Percentiles rank a stretch among this genome's conserved stretches.
Evolutionary conservation across 1,140 invertebrate genomes (phyloP).

Genomic region (Drosophila orena): DNA sequence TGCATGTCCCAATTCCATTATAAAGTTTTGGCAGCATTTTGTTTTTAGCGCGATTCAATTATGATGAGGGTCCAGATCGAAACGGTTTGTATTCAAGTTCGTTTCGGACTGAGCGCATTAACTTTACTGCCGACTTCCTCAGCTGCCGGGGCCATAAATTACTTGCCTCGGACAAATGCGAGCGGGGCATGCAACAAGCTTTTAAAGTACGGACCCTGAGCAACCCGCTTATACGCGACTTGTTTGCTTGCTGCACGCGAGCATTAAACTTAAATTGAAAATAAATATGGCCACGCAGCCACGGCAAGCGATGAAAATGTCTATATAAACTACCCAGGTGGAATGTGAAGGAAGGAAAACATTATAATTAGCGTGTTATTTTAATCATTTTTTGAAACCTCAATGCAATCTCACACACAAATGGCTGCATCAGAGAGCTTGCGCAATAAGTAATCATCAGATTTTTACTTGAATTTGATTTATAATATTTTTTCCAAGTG

Average conservation of each 20-base stretch:
- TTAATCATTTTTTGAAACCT: not conserved
- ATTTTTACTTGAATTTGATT: not conserved
- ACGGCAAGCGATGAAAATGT: constrained; percentile 48
- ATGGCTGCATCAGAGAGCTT: too few species aligned
- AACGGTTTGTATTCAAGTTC: constrained; percentile 17
- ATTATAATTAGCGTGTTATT: not conserved
- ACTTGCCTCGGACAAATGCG: constrained; percentile 55
- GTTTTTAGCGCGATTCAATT: constrained; percentile 74
- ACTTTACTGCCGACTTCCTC: constrained; percentile 57
- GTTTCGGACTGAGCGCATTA: constrained; percentile 59
- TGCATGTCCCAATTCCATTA: constrained; percentile 39
- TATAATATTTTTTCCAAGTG: not conserved
- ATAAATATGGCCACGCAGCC: constrained; percentile 60
- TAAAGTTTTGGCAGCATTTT: constrained; percentile 62
- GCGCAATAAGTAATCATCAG: too few species aligned
- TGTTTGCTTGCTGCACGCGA: constrained; percentile 53
- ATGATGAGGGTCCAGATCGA: constrained; percentile 67
- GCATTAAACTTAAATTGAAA: constrained; percentile 77
- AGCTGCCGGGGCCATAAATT: constrained; percentile 64
- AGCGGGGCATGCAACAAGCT: constrained; percentile 63
- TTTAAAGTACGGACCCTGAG: constrained; percentile 5
- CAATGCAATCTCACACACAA: too few species aligned
- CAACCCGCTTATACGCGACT: constrained; percentile 22
- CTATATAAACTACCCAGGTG: constrained; percentile 54
- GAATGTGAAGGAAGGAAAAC: constrained; percentile 16